Base-by-base conservation (phyloP, 1,140 invertebrate species). In the Schlechtendalia chinensis region DNA sequence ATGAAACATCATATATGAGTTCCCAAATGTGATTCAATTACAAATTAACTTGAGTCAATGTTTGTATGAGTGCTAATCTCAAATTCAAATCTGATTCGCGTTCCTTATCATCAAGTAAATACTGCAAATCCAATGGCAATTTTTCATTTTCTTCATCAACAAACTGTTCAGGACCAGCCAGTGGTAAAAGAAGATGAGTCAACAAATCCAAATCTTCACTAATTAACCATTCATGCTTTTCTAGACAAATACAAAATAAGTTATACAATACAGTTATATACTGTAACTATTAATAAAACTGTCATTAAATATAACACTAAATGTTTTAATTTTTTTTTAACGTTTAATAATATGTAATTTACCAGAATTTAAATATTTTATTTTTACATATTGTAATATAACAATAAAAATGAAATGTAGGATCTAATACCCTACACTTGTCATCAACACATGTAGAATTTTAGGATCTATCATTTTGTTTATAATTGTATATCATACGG, bases 141-240 rank as follows among this genome's bases (percentile, higher is more conserved):
- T 90, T 90, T 24, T 96, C 93, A 87, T 92, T 96, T 84, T 97
- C 95, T 74, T 96, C 94, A 24, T 95, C 93, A 79, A 90, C 89
- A 84, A 95, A 96, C 83, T 96, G 93, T 85, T 96, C 94, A n/a
- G 91, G 91, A 0, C 95, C 96, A 85, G 94, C 94, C 56, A 98
- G 85, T 0, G 95, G 95, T 59, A 93, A 87, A 59, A 97, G 85
- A 32, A 98, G 85, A 82, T 90, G 88, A 5, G 94, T 89, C 72
- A 97, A 86, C 81, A 97, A 87, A 85, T 96, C 93, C 45, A 94
- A 89, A 80, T 94, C 89, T 11, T 90, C 87, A 82, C 90, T 89
- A 97, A 84, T n/a, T 50, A 98, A 87, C 87, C 91, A 93, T 59
- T 90, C 88, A 84, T 97, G 95, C 83, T 89, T 89, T 6, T 92